Evolutionary conservation across 92 coral and sea anemone genomes (phyloP).

Genomic region (Heteractis magnifica): DNA sequence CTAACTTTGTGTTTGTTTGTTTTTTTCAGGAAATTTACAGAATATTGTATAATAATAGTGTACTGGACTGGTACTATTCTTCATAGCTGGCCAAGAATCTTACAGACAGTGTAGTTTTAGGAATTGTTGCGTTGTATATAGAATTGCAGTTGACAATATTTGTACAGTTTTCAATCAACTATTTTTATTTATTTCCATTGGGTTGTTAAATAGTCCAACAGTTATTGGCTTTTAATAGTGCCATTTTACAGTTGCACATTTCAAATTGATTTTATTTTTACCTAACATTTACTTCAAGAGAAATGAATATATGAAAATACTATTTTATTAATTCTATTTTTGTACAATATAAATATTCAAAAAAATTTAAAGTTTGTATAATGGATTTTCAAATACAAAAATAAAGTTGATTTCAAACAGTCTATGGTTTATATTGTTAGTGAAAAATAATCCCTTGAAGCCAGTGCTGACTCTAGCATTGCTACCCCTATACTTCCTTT

Average conservation of each 20-base stretch:
- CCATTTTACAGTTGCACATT: not conserved
- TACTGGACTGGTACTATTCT: not conserved
- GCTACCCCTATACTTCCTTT: no score
- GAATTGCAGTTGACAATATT: not conserved
- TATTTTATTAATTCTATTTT: constrained; percentile 21
- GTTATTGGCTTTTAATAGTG: not conserved
- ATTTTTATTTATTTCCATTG: constrained; percentile 1
- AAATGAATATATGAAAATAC: not conserved
- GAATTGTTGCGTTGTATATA: not conserved
- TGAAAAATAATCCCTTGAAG: no score
- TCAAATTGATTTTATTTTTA: not conserved
- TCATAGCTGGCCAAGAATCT: not conserved
- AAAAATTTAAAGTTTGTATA: constrained; percentile 6
- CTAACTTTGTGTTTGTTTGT: not conserved
- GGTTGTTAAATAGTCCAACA: not conserved
- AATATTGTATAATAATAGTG: not conserved
- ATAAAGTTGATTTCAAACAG: not conserved
- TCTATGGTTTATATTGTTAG: not conserved
- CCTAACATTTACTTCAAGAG: not conserved
- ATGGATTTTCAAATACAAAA: not conserved
- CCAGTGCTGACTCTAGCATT: no score
- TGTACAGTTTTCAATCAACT: not conserved
- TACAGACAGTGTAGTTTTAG: no score
- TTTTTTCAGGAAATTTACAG: constrained; percentile 28
- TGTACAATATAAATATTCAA: constrained; percentile 1